Evolutionary conservation across 2,888 invertebrate genomes (phyloP), one percentile per base, ranked within the genome.

Genomic region (Allophyes oxyacanthae): DNA sequence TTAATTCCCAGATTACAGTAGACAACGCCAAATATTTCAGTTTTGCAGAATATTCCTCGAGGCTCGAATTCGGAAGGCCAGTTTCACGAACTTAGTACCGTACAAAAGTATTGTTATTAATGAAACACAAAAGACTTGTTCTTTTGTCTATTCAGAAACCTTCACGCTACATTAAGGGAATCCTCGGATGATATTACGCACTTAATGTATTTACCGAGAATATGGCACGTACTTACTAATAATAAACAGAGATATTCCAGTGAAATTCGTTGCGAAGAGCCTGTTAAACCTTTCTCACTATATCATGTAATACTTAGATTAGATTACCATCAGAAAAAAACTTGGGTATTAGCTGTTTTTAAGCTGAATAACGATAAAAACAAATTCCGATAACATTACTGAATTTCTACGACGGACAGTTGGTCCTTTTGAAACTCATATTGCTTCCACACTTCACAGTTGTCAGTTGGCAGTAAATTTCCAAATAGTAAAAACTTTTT

Each of bases 111-210:
- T 52, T 52, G 42, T 44, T 57, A 55, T 64, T 64, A 55, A 60
- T 57, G 40, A 37, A 52, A 57, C 40, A 72, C 64, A 71, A 64
- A 68, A 57, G 46, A 50, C 30, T 32, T 26, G 42, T 49, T 64
- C 59, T 52, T 64, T 68, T 67, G 59, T 72, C 38, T 53, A 37
- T 59, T 54, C 36, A 55, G 53, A 32, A 52, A 49, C 50, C 44
- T 58, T 48, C 45, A 38, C 32, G 54, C 26, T 48, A 43, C 54
- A 55, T 60, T 71, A 68, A 55, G 11, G 38, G 26, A 60, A 52
- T 15, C 25, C 37, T 54, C 14, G 28, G 42, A 61, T 71, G 34
- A 56, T 64, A 68, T 71, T 59, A 68, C 69, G 41, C 44, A 43
- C 43, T 42, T 60, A 41, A 57, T 67, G 20, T 72, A 49, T 59